Percentiles rank a stretch among this genome's conserved stretches.
Conservation (phyloP, 2,888 invertebrate species). For the Amiota communis region DNA sequence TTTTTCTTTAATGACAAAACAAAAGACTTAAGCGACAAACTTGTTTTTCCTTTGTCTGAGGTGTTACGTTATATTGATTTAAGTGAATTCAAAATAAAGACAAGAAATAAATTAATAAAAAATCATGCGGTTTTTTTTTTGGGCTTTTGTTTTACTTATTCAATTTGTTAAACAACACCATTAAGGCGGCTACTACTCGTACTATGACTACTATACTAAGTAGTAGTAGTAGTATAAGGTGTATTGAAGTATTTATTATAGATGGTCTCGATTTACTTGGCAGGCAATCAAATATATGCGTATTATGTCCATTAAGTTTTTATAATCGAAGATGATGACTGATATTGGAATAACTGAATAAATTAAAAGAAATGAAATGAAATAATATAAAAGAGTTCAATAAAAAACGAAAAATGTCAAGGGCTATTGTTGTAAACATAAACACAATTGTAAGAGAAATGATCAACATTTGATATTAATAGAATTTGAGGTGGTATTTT, state of each 20-base stretch:
- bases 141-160: constrained; percentile 14
- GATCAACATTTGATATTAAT: too few species aligned
- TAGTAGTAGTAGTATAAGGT: too few species aligned
- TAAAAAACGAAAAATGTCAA: too few species aligned
- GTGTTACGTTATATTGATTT: constrained; percentile 8
- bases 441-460: too few species aligned
- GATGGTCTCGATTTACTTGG: too few species aligned
- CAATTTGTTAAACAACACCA: constrained; percentile 17
- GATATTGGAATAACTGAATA: background rate
- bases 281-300: background rate
- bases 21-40: constrained; percentile 65
- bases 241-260: too few species aligned
- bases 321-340: constrained; percentile 47
- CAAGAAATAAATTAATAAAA: background rate
- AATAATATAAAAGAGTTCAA: too few species aligned
- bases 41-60: constrained; percentile 39
- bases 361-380: too few species aligned
- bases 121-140: constrained; percentile 14
- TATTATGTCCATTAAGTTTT: constrained; percentile 51
- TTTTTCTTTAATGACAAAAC: constrained; percentile 45
- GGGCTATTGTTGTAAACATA: too few species aligned
- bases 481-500: too few species aligned
- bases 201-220: too few species aligned
- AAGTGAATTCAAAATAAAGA: constrained; percentile 1
- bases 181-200: background rate